phyloP scores from a whole-genome alignment of 2,113 vertebrate species.

The Pyrgilauda ruficollis region DNA sequence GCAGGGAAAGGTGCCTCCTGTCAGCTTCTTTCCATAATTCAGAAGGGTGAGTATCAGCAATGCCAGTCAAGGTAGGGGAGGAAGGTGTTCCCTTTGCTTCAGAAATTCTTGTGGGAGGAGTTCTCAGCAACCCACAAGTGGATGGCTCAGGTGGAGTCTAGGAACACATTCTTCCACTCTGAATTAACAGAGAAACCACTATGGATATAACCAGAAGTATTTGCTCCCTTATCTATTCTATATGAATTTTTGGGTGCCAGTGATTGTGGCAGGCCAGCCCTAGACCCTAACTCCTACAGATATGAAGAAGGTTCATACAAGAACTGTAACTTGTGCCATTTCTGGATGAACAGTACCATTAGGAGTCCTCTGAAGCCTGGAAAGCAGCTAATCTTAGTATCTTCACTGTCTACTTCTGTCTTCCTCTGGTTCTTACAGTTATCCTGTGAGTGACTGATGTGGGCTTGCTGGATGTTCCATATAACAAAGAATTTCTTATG shows the following conservation, averaged over 20 bases:
- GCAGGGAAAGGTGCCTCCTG: neutral
- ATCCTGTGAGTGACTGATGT: neutral
- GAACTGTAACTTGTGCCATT: neutral
- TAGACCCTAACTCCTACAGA: neutral
- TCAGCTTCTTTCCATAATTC: neutral
- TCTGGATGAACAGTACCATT: neutral
- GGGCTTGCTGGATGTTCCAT: neutral
- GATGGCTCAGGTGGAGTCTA: neutral
- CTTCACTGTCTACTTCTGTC: neutral
- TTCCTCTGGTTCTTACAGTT: neutral
- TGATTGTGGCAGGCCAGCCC: neutral
- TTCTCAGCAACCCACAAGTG: neutral
- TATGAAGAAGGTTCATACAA: neutral
- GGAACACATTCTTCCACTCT: neutral
- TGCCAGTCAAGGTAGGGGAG: neutral
- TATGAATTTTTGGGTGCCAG: neutral
- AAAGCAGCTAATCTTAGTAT: neutral
- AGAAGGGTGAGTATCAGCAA: neutral
- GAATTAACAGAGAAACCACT: neutral
- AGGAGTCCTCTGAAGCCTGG: slow-evolving; percentile 2
- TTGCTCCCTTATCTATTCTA: neutral
- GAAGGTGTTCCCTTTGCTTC: neutral
- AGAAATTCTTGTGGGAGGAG: neutral
- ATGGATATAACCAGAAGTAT: neutral
- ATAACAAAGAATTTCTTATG: neutral